Conservation (phyloP, 92 coral and sea anemone genomes). For the Zoanthus solanderi region DNA sequence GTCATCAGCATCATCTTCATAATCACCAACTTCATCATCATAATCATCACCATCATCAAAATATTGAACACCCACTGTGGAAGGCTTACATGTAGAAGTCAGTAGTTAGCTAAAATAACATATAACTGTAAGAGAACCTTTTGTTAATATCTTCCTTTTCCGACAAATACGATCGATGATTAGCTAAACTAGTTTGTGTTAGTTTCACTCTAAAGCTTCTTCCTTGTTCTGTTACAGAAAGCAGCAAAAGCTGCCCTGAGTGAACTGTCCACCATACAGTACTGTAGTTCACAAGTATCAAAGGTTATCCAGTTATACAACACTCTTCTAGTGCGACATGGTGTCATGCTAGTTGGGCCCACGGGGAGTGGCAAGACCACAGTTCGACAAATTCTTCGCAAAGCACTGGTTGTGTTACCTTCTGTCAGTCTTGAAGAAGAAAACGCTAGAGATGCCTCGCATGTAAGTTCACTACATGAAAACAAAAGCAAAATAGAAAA, state of each 20-base stretch:
- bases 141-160: neutral
- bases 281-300: constrained; percentile 83
- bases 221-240: constrained; percentile 56
- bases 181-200: neutral
- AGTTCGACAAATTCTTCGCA: constrained; percentile 85
- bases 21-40: no score
- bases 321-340: constrained; percentile 87
- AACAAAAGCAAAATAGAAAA: no score
- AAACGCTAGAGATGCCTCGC: constrained; percentile 25
- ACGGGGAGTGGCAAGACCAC: constrained; percentile 98
- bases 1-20: no score
- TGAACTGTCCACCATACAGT: constrained; percentile 77
- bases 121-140: neutral
- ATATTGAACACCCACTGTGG: no score
- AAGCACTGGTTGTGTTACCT: constrained; percentile 86
- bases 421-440: constrained; percentile 67
- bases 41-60: no score
- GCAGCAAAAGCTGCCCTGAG: constrained; percentile 77
- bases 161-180: neutral
- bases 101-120: no score
- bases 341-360: constrained; percentile 93
- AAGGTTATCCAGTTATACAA: constrained; percentile 84
- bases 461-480: constrained; percentile 11
- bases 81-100: no score
- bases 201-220: neutral